Evolutionary conservation across 2,797 vertebrate genomes (phyloP).

Genomic region (Oreonectes daqikongensis): DNA sequence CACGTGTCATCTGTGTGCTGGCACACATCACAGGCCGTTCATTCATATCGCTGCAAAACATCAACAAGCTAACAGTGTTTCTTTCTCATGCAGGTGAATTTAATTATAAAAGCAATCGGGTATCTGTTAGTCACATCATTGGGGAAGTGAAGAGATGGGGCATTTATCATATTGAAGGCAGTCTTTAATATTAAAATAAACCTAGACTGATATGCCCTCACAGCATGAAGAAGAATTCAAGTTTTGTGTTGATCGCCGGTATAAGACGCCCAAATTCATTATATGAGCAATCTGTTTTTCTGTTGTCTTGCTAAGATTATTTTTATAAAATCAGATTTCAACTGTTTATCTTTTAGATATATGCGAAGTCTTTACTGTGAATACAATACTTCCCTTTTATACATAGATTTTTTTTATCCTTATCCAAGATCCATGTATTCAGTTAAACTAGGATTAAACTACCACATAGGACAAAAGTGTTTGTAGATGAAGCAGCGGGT

Average conservation of each 20-base stretch:
- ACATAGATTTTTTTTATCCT: no score
- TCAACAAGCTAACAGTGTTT: conserved; percentile 20
- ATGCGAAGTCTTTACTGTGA: no score
- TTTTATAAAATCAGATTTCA: no score
- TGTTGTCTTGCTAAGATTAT: no score
- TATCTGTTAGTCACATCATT: conserved; percentile 41
- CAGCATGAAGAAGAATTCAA: neutral
- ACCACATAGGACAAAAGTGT: no score
- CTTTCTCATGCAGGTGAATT: conserved; percentile 34
- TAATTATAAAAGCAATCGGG: conserved; percentile 52
- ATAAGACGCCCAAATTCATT: neutral
- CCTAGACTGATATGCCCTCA: conserved; percentile 43
- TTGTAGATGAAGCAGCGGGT: no score
- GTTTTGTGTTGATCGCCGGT: neutral
- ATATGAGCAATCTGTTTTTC: no score
- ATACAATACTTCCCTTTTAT: no score
- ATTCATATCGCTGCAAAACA: conserved; percentile 17
- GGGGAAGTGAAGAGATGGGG: conserved; percentile 40
- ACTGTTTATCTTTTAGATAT: no score
- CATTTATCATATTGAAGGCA: conserved; percentile 38
- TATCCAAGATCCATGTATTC: no score
- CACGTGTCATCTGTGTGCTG: conserved; percentile 3
- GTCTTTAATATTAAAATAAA: conserved; percentile 39
- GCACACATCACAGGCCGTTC: conserved; percentile 3
- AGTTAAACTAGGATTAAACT: no score